Evolutionary conservation across 2,888 invertebrate species (phyloP).

Genomic region (Amiota minor): DNA sequence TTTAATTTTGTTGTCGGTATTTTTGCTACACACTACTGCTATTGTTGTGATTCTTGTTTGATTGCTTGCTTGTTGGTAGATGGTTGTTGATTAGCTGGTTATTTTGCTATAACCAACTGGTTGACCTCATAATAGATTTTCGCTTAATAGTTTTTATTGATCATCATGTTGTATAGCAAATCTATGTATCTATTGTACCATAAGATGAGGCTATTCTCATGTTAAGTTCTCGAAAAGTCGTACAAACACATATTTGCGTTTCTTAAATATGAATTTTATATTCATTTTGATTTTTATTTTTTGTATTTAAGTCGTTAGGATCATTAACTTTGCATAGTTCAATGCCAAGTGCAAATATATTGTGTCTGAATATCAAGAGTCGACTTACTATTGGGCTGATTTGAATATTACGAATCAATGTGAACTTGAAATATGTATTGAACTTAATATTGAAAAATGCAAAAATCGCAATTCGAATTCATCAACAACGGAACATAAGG

Average conservation of each 20-base stretch:
- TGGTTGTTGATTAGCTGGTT: slow-evolving; percentile 12
- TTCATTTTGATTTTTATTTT: neutral
- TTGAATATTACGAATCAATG: slow-evolving; percentile 1
- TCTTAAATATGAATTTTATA: neutral
- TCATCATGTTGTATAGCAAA: slow-evolving; percentile 41
- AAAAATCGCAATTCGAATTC: neutral
- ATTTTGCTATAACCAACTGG: slow-evolving; percentile 50
- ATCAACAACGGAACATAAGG: neutral
- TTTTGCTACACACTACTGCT: slow-evolving; percentile 31
- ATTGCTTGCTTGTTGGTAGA: slow-evolving; percentile 12
- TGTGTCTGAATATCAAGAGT: neutral
- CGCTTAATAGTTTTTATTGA: slow-evolving; percentile 52
- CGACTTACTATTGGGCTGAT: neutral
- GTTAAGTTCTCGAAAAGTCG: neutral
- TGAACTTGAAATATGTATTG: neutral
- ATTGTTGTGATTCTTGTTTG: slow-evolving; percentile 18
- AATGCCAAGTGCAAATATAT: slow-evolving; percentile 48
- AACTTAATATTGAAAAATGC: neutral
- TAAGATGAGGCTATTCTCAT: neutral
- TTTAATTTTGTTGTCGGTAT: slow-evolving; percentile 23
- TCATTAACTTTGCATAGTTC: slow-evolving; percentile 54
- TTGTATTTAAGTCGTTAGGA: slow-evolving; percentile 22
- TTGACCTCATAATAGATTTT: slow-evolving; percentile 57
- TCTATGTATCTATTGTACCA: slow-evolving; percentile 4
- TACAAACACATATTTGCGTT: neutral